Percentiles rank a stretch among this genome's conserved stretches.
phyloP scores from a whole-genome alignment of 2,797 vertebrate genomes.

The Rachycentron canadum region DNA sequence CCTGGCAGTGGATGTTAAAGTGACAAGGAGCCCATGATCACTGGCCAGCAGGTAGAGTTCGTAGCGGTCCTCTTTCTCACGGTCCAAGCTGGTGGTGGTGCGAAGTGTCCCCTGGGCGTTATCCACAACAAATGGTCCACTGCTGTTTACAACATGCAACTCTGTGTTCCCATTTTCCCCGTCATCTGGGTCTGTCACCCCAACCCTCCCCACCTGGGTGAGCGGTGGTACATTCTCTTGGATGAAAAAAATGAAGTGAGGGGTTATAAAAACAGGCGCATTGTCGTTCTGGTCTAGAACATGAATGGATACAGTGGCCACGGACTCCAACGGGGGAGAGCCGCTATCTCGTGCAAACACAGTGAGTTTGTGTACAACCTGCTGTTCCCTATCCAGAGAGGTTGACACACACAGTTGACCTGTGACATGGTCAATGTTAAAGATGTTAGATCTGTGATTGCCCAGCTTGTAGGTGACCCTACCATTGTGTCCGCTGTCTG shows the following conservation, averaged over 20 bases:
- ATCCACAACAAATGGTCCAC: constrained; percentile 81
- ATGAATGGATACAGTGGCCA: constrained; percentile 69
- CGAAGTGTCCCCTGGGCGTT: constrained; percentile 72
- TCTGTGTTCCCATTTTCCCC: constrained; percentile 81
- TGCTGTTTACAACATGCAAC: constrained; percentile 77
- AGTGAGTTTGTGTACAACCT: constrained; percentile 71
- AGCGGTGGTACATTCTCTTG: constrained; percentile 79
- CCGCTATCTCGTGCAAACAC: constrained; percentile 84
- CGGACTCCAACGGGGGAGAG: constrained; percentile 77
- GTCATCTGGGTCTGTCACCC: constrained; percentile 82
- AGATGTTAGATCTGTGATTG: constrained; percentile 64
- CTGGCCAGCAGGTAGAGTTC: constrained; percentile 82
- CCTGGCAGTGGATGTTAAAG: constrained; percentile 79
- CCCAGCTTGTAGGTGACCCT: constrained; percentile 81
- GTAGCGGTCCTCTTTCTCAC: constrained; percentile 80
- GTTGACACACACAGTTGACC: constrained; percentile 78
- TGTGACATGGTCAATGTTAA: constrained; percentile 78
- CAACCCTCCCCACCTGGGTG: constrained; percentile 79
- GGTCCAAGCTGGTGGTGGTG: constrained; percentile 81
- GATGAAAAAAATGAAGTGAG: constrained; percentile 86
- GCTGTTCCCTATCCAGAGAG: constrained; percentile 84
- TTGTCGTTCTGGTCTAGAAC: constrained; percentile 89
- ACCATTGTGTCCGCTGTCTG: constrained; percentile 81
- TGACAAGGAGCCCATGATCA: constrained; percentile 80
- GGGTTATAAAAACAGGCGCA: constrained; percentile 80